Evolutionary conservation across 1,140 invertebrate species (phyloP).

Genomic region (Triops cancriformis): DNA sequence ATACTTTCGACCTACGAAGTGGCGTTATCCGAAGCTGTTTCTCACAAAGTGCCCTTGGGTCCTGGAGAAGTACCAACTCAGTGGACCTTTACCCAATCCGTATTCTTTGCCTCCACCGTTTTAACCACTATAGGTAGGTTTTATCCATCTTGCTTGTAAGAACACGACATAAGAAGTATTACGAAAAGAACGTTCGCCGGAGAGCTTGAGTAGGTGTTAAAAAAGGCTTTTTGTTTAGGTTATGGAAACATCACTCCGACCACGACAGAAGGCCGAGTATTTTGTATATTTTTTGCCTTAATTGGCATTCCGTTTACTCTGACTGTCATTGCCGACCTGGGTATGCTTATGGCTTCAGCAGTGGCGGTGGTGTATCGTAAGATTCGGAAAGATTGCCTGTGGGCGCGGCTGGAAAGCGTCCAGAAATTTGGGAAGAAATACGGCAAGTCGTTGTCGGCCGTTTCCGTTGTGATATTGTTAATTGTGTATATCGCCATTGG

Average conservation of each 20-base stretch:
- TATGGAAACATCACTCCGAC: constrained; percentile 43
- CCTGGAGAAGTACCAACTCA: constrained; percentile 43
- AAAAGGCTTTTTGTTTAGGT: constrained; percentile 30
- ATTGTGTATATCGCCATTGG: constrained; percentile 67
- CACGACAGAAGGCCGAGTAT: constrained; percentile 43
- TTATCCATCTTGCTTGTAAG: too few species aligned
- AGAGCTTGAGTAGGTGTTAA: neutral
- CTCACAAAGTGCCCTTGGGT: constrained; percentile 31
- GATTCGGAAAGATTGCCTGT: constrained; percentile 20
- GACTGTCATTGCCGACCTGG: constrained; percentile 86
- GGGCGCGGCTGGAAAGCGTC: constrained; percentile 19
- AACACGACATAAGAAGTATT: too few species aligned
- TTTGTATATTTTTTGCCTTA: constrained; percentile 50
- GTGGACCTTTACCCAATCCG: constrained; percentile 66
- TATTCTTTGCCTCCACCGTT: constrained; percentile 75
- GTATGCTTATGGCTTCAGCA: constrained; percentile 70
- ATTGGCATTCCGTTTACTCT: constrained; percentile 69
- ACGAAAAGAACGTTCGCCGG: too few species aligned
- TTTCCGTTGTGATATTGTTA: constrained; percentile 60
- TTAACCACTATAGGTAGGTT: constrained; percentile 68
- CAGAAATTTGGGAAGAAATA: constrained; percentile 26
- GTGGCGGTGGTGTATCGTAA: constrained; percentile 42
- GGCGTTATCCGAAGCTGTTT: constrained; percentile 29
- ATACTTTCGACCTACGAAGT: neutral
- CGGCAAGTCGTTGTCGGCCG: constrained; percentile 50